Conservation (phyloP, 2,888 invertebrate genomes). For the Drosophila lacicola region DNA sequence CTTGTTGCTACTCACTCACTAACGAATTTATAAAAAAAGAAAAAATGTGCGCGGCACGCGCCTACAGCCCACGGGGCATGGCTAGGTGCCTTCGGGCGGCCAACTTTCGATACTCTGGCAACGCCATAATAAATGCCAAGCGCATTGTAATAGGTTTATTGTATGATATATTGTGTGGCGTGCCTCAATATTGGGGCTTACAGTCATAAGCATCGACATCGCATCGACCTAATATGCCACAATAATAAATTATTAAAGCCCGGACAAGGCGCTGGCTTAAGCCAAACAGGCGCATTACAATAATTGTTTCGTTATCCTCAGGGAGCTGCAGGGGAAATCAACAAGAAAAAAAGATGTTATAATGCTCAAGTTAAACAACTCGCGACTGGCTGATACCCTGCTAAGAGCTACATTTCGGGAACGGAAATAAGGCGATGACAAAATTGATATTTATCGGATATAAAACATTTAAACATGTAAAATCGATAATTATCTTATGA, state of each 20-base stretch:
- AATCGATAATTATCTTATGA: too few relatives aligned
- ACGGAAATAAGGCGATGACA: too few relatives aligned
- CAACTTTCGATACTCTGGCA: slow-evolving; percentile 12
- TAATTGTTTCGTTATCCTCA: slow-evolving; percentile 55
- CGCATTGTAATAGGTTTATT: slow-evolving; percentile 70
- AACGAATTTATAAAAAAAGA: not conserved
- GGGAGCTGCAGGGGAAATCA: slow-evolving; percentile 5
- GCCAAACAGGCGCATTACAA: slow-evolving; percentile 22
- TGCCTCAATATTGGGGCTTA: slow-evolving; percentile 33
- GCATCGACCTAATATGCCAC: slow-evolving; percentile 30
- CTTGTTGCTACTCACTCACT: not conserved
- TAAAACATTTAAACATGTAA: too few relatives aligned
- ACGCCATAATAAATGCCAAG: slow-evolving; percentile 42
- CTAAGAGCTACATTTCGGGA: not conserved
- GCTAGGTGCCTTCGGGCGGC: slow-evolving; percentile 1
- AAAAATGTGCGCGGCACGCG: slow-evolving; percentile 61
- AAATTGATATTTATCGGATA: too few relatives aligned
- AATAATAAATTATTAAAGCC: slow-evolving; percentile 55
- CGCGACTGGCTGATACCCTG: not conserved
- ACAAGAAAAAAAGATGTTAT: not conserved
- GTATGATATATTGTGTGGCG: slow-evolving; percentile 68
- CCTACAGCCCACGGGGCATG: slow-evolving; percentile 27
- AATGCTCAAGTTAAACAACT: not conserved
- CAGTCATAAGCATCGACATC: slow-evolving; percentile 38
- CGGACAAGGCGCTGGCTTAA: slow-evolving; percentile 9